Percentiles rank a stretch among this genome's conserved stretches.
These are phyloP conservation scores for Solea senegalensis DNA, from an alignment of 2,113 vertebrate species.

Conservation along the genomic window DNA sequence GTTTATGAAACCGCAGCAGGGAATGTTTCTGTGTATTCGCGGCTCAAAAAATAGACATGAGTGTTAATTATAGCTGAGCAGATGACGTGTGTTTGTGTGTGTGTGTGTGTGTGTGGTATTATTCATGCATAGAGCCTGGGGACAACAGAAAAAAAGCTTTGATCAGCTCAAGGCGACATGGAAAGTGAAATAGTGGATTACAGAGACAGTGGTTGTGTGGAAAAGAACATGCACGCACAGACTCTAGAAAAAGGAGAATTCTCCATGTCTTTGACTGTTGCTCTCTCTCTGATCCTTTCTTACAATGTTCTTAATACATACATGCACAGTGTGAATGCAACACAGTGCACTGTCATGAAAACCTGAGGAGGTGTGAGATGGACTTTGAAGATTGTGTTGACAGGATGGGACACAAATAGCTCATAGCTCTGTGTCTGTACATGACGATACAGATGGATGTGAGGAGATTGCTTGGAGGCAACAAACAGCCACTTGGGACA, in stretches of 20 bases:
- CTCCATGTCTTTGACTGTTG: neutral
- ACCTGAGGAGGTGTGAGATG: constrained; percentile 19
- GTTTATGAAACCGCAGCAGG: constrained; percentile 26
- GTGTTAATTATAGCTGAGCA: constrained; percentile 29
- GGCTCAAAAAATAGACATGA: constrained; percentile 15
- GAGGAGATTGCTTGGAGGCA: constrained; percentile 27
- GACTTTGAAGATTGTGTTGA: constrained; percentile 30
- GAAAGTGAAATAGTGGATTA: constrained; percentile 28
- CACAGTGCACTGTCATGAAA: constrained; percentile 5
- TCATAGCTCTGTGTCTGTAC: constrained; percentile 5
- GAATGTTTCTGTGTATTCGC: constrained; percentile 25
- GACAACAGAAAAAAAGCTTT: constrained; percentile 48
- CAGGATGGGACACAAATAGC: constrained; percentile 40
- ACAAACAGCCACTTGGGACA: constrained; percentile 21
- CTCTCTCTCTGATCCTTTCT: neutral
- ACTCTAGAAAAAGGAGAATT: constrained; percentile 4
- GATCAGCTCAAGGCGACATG: constrained; percentile 46
- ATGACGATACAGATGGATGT: constrained; percentile 35
- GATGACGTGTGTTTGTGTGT: neutral
- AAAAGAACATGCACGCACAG: constrained; percentile 8
- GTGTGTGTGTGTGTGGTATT: constrained; percentile 2
- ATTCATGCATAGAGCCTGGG: constrained; percentile 6
- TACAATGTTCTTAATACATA: neutral
- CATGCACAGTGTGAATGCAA: neutral
- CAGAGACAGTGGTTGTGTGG: constrained; percentile 1